Evolutionary conservation across 1,140 invertebrate genomes (phyloP).

Genomic region (Drosophila paulistorum): DNA sequence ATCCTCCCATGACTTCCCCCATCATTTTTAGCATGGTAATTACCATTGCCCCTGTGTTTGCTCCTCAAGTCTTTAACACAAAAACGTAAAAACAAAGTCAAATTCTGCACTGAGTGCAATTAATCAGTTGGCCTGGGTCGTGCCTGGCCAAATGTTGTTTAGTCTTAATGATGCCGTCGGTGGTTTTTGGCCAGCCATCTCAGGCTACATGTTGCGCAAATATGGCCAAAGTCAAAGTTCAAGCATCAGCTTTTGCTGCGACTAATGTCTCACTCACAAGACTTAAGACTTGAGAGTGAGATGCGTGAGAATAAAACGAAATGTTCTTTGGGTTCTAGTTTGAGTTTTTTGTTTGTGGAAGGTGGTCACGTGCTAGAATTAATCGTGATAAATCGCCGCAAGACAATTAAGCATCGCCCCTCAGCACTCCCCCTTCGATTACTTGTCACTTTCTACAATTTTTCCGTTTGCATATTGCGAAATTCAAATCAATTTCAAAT

Average conservation of each 20-base stretch:
- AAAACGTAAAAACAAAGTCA: conserved; percentile 68
- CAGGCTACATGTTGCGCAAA: conserved; percentile 59
- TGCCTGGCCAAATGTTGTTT: conserved; percentile 77
- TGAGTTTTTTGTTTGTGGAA: background rate
- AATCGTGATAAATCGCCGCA: conserved; percentile 47
- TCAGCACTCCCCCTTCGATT: too few species aligned
- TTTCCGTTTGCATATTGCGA: conserved; percentile 47
- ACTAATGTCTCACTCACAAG: conserved; percentile 73
- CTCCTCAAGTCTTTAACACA: conserved; percentile 29
- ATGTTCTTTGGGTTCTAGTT: background rate
- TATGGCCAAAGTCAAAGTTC: conserved; percentile 72
- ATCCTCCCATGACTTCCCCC: too few species aligned
- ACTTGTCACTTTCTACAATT: conserved; percentile 26
- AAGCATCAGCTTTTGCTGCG: conserved; percentile 63
- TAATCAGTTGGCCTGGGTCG: conserved; percentile 73
- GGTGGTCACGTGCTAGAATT: background rate
- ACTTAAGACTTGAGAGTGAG: background rate
- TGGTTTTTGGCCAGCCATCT: conserved; percentile 28
- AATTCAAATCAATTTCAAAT: conserved; percentile 77
- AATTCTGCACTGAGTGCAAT: conserved; percentile 74
- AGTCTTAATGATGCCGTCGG: conserved; percentile 72
- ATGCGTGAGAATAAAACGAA: conserved; percentile 59
- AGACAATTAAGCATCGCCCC: conserved; percentile 26
- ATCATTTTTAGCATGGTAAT: conserved; percentile 65
- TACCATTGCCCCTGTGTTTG: conserved; percentile 35